Conservation (phyloP, 37 sponge, comb jelly and placozoan genomes). For the Ephydatia muelleri region DNA sequence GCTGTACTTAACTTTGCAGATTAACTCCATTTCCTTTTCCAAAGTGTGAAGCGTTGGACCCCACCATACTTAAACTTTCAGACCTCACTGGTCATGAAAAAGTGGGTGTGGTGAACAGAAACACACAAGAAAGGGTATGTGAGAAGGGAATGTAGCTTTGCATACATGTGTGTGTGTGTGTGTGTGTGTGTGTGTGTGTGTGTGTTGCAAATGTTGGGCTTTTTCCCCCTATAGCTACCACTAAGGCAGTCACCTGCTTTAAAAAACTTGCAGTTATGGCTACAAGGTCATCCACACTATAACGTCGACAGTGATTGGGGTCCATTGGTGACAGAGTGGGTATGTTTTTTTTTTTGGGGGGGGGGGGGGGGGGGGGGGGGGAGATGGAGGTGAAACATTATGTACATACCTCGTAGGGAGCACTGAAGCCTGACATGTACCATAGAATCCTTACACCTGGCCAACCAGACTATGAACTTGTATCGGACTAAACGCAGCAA, state of each 20-base stretch:
- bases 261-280: slow-evolving; percentile 55
- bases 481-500: not conserved
- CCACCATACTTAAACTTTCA: slow-evolving; percentile 25
- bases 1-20: not conserved
- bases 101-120: slow-evolving; percentile 70
- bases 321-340: slow-evolving; percentile 59
- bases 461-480: not conserved
- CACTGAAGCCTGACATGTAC: slow-evolving; percentile 60
- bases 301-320: slow-evolving; percentile 59
- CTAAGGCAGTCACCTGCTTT: slow-evolving; percentile 51
- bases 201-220: not conserved
- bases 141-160: not conserved
- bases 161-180: not conserved
- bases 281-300: slow-evolving; percentile 67
- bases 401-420: slow-evolving; percentile 28
- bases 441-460: slow-evolving; percentile 25
- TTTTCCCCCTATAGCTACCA: slow-evolving; percentile 32
- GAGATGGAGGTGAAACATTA: not conserved
- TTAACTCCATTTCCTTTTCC: not conserved
- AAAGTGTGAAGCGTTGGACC: slow-evolving; percentile 19
- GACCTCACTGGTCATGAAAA: slow-evolving; percentile 67
- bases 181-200: not conserved
- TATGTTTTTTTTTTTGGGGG: slow-evolving; percentile 6
- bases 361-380: not conserved
- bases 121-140: slow-evolving; percentile 55